phyloP scores from a whole-genome alignment of 2,797 vertebrate species.

The Sardinella longiceps region DNA sequence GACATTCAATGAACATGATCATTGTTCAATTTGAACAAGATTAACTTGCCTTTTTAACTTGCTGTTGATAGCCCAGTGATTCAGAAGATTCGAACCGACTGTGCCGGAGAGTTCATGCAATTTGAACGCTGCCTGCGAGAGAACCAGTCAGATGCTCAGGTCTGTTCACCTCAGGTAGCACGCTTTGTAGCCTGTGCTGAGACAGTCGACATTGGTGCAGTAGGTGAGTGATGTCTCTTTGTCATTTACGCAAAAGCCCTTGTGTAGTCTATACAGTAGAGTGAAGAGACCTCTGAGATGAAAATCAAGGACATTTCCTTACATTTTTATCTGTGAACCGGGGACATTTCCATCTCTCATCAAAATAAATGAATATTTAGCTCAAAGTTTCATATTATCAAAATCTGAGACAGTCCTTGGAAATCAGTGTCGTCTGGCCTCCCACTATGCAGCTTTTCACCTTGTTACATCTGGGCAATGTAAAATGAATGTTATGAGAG shows the following conservation, averaged over 20 bases:
- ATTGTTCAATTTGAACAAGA: neutral
- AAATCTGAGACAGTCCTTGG: no score
- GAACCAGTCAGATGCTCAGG: constrained; percentile 74
- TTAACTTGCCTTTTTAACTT: neutral
- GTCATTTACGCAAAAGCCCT: neutral
- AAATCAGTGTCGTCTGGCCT: no score
- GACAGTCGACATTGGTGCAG: constrained; percentile 74
- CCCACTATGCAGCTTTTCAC: no score
- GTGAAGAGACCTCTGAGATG: no score
- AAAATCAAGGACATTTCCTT: no score
- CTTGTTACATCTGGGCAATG: neutral
- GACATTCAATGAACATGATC: neutral
- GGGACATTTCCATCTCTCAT: no score
- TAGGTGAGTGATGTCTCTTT: constrained; percentile 60
- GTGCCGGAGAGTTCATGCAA: constrained; percentile 80
- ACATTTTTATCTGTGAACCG: no score
- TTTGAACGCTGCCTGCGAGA: constrained; percentile 87
- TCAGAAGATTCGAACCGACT: constrained; percentile 84
- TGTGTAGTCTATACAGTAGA: no score
- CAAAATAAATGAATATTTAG: no score
- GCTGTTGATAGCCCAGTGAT: constrained; percentile 82
- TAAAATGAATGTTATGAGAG: neutral
- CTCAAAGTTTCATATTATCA: no score
- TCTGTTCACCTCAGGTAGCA: constrained; percentile 79
- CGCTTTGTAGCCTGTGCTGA: constrained; percentile 88